Base-by-base conservation (phyloP, 2,888 invertebrate species). In the Philereme transversata region DNA sequence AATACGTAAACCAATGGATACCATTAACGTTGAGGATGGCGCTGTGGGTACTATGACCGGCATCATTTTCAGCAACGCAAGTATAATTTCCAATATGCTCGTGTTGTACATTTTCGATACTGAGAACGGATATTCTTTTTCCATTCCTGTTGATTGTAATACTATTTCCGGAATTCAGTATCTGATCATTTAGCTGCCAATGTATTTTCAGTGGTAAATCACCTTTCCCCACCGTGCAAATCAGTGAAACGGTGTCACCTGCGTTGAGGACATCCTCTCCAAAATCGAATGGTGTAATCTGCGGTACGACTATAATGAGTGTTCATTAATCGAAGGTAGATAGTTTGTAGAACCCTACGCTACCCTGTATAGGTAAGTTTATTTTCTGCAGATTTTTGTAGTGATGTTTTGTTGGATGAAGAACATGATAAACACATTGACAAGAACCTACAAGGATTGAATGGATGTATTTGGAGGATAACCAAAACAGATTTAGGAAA, bases 271-370 rank as follows among this genome's bases (percentile, higher is more conserved):
- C 92, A 68, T 95, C 95, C 74, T 96, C 96, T 59, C 96, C 96
- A 80, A 96, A 96, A 79, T 95, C 94, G 78, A 97, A 96, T 51
- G 95, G 95, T 62, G 95, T 94, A 74, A 97, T 96, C 94, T 96
- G 96, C 64, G 97, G 97, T 74, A 95, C 93, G 84, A 96, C 97
- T 97, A 88, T 59, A 65, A 78, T 52, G 67, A 58, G 38, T 57
- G 41, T 57, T 43, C 47, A 51, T 43, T 48, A 33, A 45, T 45
- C 10, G 5, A 44, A 45, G 38, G 33, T 4, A 34, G 5, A 49
- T 34, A 4, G 6, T 35, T 5, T 8, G n/a, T 8, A 38, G 4
- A 36, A 22, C 43, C 6, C 40, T 43, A 41, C 11, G 8, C 34
- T 35, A 46, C 7, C 41, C 5, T 4, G n/a, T n/a, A 10, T 43